Base-by-base conservation (phyloP, 2,113 vertebrate species). In the Picathartes gymnocephalus region DNA sequence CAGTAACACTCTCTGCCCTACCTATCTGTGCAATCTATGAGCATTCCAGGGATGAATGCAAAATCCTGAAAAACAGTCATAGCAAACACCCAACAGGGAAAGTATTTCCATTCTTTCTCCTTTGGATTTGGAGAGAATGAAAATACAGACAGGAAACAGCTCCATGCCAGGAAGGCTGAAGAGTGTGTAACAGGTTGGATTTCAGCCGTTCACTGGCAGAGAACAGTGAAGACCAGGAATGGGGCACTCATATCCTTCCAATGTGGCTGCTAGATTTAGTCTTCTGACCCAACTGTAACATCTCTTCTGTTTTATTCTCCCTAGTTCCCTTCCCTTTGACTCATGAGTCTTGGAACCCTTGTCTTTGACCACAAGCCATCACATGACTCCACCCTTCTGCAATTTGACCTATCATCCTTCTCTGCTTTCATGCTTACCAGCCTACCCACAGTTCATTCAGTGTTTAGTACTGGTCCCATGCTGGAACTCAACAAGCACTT, bases 211-310 rank as follows among this genome's bases (percentile, higher is more conserved):
- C 40, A 24, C 61, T 64, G 45, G 62, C 57, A 92, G 53, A 71
- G 77, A 86, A 87, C 86, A 88, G 86, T 27, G 66, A 53, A 60
- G 51, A 62, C 27, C 76, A 91, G 56, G 62, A 86, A 25, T 2
- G 19, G 51, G 79, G 57, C 68, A 77, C 72, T 92, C 86, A 31
- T 20, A 95, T 60, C 84, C 81, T 80, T 68, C 85, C 79, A 94
- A 4, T 1, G 3, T 18, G 35, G 42, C 60, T 45, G 33, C 88
- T 90, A 45, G 77, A 81, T 77, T 92, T 90, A 95, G 82, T 40
- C 42, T 74, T 56, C 58, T 80, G 44, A 58, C 58, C 39, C 54
- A 91, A 33, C 28, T 13, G n/a, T 35, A 91, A 81, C 0, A 1
- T 62, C 58, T 90, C 45, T 79, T 85, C n/a, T 51, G 44, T 37